Conservation (phyloP, 2,113 vertebrate genomes). For the Dipodomys merriami region DNA sequence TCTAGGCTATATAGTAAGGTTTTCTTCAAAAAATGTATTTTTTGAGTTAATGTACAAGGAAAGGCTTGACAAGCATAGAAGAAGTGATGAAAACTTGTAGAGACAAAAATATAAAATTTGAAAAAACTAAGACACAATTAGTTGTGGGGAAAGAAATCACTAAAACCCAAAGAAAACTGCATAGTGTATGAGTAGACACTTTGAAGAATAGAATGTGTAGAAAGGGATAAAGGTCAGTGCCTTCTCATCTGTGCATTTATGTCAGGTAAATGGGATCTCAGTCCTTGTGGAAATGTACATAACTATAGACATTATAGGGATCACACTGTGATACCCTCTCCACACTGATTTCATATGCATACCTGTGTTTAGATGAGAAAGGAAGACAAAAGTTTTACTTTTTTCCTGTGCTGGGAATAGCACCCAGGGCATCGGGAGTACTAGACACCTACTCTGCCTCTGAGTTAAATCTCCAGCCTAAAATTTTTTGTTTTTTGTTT, state of each 20-base stretch:
- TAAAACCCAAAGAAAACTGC: neutral
- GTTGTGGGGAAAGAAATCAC: neutral
- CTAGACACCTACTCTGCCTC: neutral
- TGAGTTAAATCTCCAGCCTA: neutral
- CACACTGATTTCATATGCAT: neutral
- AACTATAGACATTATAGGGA: neutral
- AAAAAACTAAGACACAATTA: neutral
- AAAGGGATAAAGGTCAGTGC: neutral
- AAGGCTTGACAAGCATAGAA: neutral
- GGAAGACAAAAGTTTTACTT: neutral
- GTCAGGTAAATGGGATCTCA: neutral
- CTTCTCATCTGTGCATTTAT: neutral
- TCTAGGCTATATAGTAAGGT: too few relatives aligned
- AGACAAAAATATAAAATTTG: neutral
- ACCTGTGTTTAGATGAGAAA: neutral
- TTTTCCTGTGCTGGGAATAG: neutral
- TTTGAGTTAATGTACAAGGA: neutral
- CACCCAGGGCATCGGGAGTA: neutral
- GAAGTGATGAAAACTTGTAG: neutral
- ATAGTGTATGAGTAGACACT: neutral
- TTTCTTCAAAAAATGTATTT: neutral
- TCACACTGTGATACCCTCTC: neutral
- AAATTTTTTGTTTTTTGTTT: neutral
- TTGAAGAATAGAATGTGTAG: neutral
- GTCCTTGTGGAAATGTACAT: neutral